A percentile compares a stretch with the other conserved stretches of the same genome.
Evolutionary conservation across 2,888 invertebrate genomes (phyloP).

Genomic region (Limnephilus rhombicus): DNA sequence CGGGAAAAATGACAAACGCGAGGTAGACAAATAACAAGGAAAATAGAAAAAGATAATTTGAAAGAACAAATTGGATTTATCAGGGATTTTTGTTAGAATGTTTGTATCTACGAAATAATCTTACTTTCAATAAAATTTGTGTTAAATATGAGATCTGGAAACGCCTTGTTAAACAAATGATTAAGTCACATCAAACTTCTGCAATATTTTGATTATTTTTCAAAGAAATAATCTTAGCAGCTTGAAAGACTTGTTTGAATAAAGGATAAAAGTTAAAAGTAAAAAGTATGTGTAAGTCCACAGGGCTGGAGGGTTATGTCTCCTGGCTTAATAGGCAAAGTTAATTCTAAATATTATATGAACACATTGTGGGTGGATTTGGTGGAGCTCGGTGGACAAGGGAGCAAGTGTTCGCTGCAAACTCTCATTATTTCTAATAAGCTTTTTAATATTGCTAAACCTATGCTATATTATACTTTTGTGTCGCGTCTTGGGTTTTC

Average conservation of each 20-base stretch:
- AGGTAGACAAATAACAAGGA: neutral
- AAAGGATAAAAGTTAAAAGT: neutral
- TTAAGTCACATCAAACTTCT: neutral
- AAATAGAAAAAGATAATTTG: neutral
- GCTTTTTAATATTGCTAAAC: constrained; percentile 32
- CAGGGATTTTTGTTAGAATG: neutral
- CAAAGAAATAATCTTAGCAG: neutral
- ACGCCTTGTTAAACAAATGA: too few species aligned
- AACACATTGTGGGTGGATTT: neutral
- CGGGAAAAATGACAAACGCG: neutral
- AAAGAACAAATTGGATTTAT: neutral
- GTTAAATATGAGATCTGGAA: too few species aligned
- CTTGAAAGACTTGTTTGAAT: neutral
- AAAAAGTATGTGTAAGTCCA: neutral
- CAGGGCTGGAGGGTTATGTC: neutral
- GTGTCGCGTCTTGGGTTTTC: neutral
- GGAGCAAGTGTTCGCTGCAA: neutral
- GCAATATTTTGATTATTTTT: neutral
- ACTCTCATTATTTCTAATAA: constrained; percentile 51
- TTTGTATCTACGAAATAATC: neutral
- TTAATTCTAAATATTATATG: constrained; percentile 34
- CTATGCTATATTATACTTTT: neutral
- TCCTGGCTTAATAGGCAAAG: constrained; percentile 43
- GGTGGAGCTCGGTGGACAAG: constrained; percentile 10
- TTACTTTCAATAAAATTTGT: too few species aligned